Conservation (phyloP, 1,140 invertebrate species). For the Coptotermes formosanus region DNA sequence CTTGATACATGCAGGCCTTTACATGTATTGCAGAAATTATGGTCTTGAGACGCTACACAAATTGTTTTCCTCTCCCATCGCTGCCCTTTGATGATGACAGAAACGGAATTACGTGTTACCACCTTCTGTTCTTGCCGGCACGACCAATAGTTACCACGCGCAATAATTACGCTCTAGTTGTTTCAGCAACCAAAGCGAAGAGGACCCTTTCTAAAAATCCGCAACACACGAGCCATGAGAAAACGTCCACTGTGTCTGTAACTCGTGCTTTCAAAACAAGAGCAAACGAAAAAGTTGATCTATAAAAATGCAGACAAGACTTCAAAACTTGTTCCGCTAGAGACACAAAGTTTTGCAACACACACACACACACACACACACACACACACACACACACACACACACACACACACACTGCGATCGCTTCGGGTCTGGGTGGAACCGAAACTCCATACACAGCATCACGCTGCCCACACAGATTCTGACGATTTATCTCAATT, state of each 20-base stretch:
- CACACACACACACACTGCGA: background rate
- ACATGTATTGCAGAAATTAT: background rate
- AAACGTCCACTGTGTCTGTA: background rate
- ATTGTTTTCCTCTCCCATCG: no score
- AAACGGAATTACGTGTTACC: no score
- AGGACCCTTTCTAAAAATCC: background rate
- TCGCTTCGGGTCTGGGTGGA: background rate
- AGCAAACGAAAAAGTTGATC: background rate
- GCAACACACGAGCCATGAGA: no score
- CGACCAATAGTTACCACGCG: background rate
- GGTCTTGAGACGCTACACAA: background rate
- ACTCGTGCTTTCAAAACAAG: slow-evolving; percentile 12
- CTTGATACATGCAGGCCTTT: background rate
- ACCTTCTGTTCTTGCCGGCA: no score
- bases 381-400: no score
- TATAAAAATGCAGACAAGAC: slow-evolving; percentile 12
- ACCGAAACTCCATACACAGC: background rate
- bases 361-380: no score
- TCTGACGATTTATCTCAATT: no score
- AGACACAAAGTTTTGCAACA: background rate
- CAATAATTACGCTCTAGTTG: background rate
- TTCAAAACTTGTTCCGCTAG: background rate
- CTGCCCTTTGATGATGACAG: no score
- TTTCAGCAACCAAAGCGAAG: background rate
- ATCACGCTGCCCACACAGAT: no score